A percentile compares a stretch with the other conserved stretches of the same genome.
Conservation (phyloP, 2,888 invertebrate species). For the Protodeltote pygarga region DNA sequence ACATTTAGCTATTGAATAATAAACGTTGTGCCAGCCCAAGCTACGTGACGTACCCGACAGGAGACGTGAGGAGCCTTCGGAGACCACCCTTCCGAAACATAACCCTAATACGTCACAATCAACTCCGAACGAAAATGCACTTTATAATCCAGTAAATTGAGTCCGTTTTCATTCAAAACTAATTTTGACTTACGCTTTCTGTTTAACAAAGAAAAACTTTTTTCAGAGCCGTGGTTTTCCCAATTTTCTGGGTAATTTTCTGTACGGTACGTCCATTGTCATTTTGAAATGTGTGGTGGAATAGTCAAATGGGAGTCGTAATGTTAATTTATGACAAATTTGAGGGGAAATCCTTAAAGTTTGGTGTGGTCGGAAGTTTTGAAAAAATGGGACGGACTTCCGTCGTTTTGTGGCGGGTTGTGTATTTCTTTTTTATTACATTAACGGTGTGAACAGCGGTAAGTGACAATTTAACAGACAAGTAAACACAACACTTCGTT, state of each 20-base stretch:
- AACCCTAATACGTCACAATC: conserved; percentile 57
- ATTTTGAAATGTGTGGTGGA: conserved; percentile 70
- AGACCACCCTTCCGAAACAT: conserved; percentile 47
- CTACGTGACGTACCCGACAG: conserved; percentile 60
- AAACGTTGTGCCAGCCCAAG: conserved; percentile 68
- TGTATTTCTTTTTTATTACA: conserved; percentile 4
- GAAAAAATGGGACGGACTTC: conserved; percentile 26
- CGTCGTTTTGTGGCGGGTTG: conserved; percentile 8
- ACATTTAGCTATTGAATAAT: conserved; percentile 79
- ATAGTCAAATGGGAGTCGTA: conserved; percentile 62
- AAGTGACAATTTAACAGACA: too few relatives aligned
- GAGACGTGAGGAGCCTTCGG: conserved; percentile 69
- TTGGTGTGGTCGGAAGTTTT: conserved; percentile 38
- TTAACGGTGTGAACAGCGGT: conserved; percentile 7
- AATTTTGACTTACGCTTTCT: conserved; percentile 53
- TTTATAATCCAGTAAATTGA: conserved; percentile 57
- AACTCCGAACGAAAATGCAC: conserved; percentile 62
- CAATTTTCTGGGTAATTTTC: conserved; percentile 68
- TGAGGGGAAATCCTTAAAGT: conserved; percentile 44
- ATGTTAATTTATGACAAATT: conserved; percentile 66
- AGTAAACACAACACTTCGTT: too few relatives aligned
- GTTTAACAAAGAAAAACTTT: conserved; percentile 55
- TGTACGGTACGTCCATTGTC: conserved; percentile 65
- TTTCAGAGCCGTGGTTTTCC: conserved; percentile 66
- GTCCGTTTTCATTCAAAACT: conserved; percentile 54